These are phyloP conservation scores for Acleris holmiana DNA, from an alignment of 2,888 invertebrate species.

Conservation along the genomic window DNA sequence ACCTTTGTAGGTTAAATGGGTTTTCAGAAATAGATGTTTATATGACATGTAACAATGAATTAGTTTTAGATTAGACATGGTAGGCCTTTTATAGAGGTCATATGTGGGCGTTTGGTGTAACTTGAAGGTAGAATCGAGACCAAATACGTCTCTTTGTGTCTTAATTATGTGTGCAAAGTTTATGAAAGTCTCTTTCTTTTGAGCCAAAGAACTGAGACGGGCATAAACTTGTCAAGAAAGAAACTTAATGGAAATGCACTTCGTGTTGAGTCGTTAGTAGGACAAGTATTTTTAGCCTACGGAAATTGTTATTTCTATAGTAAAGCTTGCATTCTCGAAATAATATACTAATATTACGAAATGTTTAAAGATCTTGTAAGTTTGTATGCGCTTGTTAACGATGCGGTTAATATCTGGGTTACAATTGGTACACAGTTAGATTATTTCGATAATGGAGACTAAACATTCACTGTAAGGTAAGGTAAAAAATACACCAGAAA, in stretches of 20 bases:
- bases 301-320: slow-evolving; percentile 28
- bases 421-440: no score
- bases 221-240: slow-evolving; percentile 18
- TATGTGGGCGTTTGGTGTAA: not conserved
- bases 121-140: not conserved
- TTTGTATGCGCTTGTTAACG: no score
- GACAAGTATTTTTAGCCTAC: slow-evolving; percentile 20
- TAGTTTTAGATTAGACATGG: slow-evolving; percentile 33
- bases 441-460: slow-evolving; percentile 62
- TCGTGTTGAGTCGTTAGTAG: slow-evolving; percentile 30
- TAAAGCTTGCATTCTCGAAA: slow-evolving; percentile 46
- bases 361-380: no score
- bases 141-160: slow-evolving; percentile 2
- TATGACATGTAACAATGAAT: slow-evolving; percentile 35
- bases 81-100: not conserved
- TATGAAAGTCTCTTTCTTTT: slow-evolving; percentile 35
- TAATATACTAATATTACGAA: slow-evolving; percentile 24
- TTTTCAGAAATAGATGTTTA: slow-evolving; percentile 36
- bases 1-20: slow-evolving; percentile 40
- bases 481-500: slow-evolving; percentile 73
- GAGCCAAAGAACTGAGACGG: slow-evolving; percentile 36
- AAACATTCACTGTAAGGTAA: slow-evolving; percentile 80
- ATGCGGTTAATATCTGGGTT: no score
- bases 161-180: slow-evolving; percentile 16
- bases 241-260: slow-evolving; percentile 15